Conservation (phyloP, 2,113 vertebrate species). For the Cyanocitta stelleri region DNA sequence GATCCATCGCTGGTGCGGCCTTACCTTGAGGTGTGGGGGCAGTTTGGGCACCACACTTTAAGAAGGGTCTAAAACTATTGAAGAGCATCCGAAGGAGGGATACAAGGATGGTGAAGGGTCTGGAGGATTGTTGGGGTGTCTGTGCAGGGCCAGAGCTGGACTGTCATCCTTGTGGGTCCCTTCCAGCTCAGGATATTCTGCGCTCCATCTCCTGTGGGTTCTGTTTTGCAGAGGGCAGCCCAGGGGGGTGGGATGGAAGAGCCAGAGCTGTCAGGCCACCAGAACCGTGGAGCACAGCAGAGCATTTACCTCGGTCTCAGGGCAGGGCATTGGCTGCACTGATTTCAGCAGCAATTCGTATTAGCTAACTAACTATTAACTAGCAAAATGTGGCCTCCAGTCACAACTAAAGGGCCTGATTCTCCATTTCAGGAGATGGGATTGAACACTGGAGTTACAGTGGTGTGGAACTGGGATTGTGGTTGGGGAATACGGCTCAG, state of each 20-base stretch:
- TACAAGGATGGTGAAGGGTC: not conserved
- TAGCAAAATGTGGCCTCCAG: not conserved
- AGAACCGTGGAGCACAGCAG: not conserved
- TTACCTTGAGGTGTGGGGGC: fast-evolving
- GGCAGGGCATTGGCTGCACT: not conserved
- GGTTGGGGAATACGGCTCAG: not conserved
- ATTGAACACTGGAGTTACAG: not conserved
- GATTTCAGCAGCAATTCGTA: not conserved
- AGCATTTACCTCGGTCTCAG: not conserved
- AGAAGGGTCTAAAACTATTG: not conserved
- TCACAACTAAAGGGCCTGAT: not conserved
- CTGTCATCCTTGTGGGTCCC: not conserved
- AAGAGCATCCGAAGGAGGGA: not conserved
- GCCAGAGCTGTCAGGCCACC: not conserved
- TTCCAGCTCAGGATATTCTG: not conserved
- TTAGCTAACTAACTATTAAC: not conserved
- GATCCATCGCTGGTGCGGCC: not conserved
- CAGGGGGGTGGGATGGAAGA: not conserved
- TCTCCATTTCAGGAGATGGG: not conserved
- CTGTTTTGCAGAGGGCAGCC: not conserved
- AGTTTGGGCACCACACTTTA: not conserved
- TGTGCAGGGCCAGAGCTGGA: not conserved
- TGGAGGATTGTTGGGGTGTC: not conserved
- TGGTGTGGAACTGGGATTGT: fast-evolving
- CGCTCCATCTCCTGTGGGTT: not conserved